Conservation (phyloP, 2,113 vertebrate genomes). For the Phalacrocorax brasilianus region DNA sequence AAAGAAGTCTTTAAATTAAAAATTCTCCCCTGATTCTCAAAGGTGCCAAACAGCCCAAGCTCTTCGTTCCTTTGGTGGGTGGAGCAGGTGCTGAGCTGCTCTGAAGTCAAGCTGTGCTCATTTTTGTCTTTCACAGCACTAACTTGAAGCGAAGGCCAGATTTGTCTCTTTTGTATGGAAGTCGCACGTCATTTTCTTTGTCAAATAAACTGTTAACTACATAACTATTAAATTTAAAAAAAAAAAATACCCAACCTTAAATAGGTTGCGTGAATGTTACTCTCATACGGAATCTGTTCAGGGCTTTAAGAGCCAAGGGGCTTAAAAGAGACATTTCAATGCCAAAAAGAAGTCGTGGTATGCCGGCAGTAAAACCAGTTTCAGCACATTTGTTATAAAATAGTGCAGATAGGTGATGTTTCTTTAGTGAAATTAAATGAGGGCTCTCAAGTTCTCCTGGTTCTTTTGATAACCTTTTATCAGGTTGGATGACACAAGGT, state of each 20-base stretch:
- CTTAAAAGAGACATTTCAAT: constrained; percentile 8
- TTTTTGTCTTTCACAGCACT: constrained; percentile 55
- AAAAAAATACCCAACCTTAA: neutral
- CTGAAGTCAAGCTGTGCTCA: constrained; percentile 57
- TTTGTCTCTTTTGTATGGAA: constrained; percentile 23
- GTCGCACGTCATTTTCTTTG: constrained; percentile 15
- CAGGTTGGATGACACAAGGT: neutral
- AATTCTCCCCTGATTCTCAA: constrained; percentile 52
- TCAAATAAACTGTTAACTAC: constrained; percentile 9
- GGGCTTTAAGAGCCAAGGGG: neutral
- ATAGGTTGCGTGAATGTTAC: neutral
- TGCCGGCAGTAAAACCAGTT: neutral
- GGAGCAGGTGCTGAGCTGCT: constrained; percentile 58
- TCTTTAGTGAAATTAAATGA: constrained; percentile 32
- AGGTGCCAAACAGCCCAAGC: constrained; percentile 57
- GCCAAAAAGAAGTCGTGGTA: neutral
- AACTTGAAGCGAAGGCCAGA: constrained; percentile 6
- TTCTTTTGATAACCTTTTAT: constrained; percentile 46
- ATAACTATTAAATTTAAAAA: neutral
- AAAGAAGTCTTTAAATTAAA: constrained; percentile 65
- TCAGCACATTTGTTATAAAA: neutral
- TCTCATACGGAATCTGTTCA: neutral
- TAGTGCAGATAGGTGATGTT: neutral
- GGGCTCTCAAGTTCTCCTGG: constrained; percentile 12
- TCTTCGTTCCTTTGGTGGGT: constrained; percentile 44